Base-by-base conservation (phyloP, 2,888 invertebrate species). In the Oscheius sp. region DNA sequence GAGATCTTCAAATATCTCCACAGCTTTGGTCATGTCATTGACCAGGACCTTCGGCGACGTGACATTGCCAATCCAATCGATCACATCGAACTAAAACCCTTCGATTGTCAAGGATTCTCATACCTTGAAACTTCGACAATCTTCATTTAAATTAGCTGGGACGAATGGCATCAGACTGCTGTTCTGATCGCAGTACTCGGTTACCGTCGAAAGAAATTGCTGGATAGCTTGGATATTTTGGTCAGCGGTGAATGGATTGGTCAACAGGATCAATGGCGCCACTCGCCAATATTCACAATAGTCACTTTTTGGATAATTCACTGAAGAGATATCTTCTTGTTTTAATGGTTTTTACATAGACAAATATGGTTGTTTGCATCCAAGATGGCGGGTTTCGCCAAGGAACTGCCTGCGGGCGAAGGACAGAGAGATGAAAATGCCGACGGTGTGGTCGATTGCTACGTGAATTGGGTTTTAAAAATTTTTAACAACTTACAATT, bases 221-320 rank as follows among this genome's bases (percentile, higher is more conserved):
- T 61, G 16, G 41, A 61, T 43, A 3, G 41, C 41, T 7, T n/a
- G 13, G 6, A 41, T 43, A 18, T 61, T n/a, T 2, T 21, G 6
- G 6, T n/a, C 45, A 43, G 43, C 18, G 16, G 6, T 41, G 21
- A n/a, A n/a, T 18, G 18, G 43, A n/a, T 61, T 43, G 2, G 43
- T 41, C 43, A 61, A 18, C 12, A 61, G n/a, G 25, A 61, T 43
- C 21, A 61, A 43, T 18, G 61, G 43, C 35, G 43, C 12, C 7
- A 61, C 61, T 61, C 61, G 41, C 61, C 61, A 61, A 12, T 43
- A 21, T 21, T 61, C 21, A 43, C 61, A 61, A 43, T 61, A 43
- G 18, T 43, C 43, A 41, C 23, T 61, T 18, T 45, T 61, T 13
- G 61, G 61, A 5, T 43, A 43, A 21, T 61, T 61, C 21, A 61